Evolutionary conservation across 2,797 vertebrate genomes (phyloP), one percentile per base, ranked within the genome.

Genomic region (Poecilia picta): DNA sequence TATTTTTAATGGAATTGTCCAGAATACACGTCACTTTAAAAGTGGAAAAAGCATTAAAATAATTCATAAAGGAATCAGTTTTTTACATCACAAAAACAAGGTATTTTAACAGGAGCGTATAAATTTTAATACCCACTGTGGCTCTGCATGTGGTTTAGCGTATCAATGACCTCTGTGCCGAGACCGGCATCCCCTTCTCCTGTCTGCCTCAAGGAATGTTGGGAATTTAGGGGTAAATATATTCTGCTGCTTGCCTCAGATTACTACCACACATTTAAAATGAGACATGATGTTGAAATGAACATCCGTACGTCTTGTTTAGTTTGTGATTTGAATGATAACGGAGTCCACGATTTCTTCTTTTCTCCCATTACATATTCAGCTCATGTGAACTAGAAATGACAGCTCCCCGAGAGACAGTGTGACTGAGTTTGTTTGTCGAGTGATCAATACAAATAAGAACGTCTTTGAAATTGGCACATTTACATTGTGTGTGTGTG

Each of bases 161-260:
- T 87, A 75, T 83, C 86, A 75, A 79, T 83, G 85, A 86, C 91
- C 78, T 31, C 45, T 77, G 82, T 78, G 83, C 89, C 13, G 78
- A 83, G 88, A 75, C 81, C 73, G 78, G 64, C 70, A 73, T 66
- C 68, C 55, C 80, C 68, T 79, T 85, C 75, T 66, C 46, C 83
- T 80, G 92, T 94, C 90, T 89, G 90, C 89, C 89, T 76, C 23
- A 41, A 92, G 87, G 86, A 93, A 94, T 93, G 92, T 83, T 77
- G 80, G 81, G 87, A 93, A 94, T 93, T 91, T 77, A 75, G 49
- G 84, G 86, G 82, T 92, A 88, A 91, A 92, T 85, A 86, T 92
- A 90, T 86, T 88, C 80, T 45, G 23, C 73, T 72, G 79, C 85
- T 84, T 78, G 66, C 68, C 43, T 3, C 66, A 57, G 66, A 15